phyloP scores from a whole-genome alignment of 2,113 vertebrate species.

The Ammodytes dubius region DNA sequence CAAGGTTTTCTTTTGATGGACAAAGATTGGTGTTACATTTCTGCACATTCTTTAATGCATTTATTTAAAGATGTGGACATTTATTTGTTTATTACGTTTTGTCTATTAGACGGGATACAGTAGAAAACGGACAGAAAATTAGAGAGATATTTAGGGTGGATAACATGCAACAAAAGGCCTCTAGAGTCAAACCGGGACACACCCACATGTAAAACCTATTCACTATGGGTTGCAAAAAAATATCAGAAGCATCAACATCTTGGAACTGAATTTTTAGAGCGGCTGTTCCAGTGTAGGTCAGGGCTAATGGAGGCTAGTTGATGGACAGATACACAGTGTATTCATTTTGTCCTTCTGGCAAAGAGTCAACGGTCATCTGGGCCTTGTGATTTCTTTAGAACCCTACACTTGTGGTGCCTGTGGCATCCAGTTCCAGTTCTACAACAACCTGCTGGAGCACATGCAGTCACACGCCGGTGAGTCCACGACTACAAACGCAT shows the following conservation, averaged over 20 bases:
- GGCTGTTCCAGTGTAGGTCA: conserved; percentile 17
- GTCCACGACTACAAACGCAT: conserved; percentile 75
- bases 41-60: background rate
- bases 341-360: conserved; percentile 53
- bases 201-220: background rate
- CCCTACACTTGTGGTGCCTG: conserved; percentile 98
- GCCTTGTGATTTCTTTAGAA: conserved; percentile 90
- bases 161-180: background rate
- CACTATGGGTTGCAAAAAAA: conserved; percentile 6
- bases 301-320: conserved; percentile 8
- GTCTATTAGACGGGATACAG: background rate
- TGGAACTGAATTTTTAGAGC: conserved; percentile 20
- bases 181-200: background rate
- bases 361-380: conserved; percentile 77
- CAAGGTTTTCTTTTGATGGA: conserved; percentile 12
- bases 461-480: conserved; percentile 99
- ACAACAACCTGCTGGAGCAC: conserved; percentile 99
- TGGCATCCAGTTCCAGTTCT: conserved; percentile 99
- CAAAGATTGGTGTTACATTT: background rate
- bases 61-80: background rate
- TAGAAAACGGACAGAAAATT: background rate
- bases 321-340: conserved; percentile 46
- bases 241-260: background rate
- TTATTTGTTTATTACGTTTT: background rate
- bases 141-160: background rate